Conservation (phyloP, 2,888 invertebrate genomes). For the Mesorhabditis belari region DNA sequence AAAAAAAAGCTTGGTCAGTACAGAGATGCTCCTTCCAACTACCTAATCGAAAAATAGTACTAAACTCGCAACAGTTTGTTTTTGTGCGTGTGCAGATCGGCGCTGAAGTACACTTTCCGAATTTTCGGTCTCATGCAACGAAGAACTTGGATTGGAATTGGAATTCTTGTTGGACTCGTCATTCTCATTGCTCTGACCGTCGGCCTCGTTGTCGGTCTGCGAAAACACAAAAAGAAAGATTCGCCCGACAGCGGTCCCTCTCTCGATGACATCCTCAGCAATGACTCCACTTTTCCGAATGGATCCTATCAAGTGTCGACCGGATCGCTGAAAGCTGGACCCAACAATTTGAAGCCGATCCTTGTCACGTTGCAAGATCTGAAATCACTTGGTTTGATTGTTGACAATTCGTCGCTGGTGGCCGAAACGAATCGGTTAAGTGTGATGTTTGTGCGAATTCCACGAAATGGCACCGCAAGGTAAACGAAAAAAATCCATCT, state of each 20-base stretch:
- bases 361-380: background rate
- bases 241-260: background rate
- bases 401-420: slow-evolving; percentile 3
- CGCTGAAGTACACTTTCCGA: no score
- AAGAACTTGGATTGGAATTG: no score
- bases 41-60: no score
- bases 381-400: background rate
- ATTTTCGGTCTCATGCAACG: no score
- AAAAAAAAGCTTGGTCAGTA: no score
- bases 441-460: slow-evolving; percentile 1
- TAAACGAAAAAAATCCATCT: no score
- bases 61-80: no score
- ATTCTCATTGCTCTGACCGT: slow-evolving; percentile 2
- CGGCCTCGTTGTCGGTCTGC: background rate
- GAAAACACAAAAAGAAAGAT: no score
- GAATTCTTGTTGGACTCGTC: background rate
- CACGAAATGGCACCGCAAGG: no score
- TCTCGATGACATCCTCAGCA: slow-evolving; percentile 3
- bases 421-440: slow-evolving; percentile 5
- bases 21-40: no score
- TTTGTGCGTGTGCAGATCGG: no score
- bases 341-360: background rate
- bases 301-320: background rate
- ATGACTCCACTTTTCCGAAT: slow-evolving; percentile 2
- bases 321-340: background rate